A percentile compares a stretch with the other conserved stretches of the same genome.
These are phyloP conservation scores for Ailuropoda melanoleuca DNA, from an alignment of 2,113 vertebrate genomes.

Conservation along the genomic window DNA sequence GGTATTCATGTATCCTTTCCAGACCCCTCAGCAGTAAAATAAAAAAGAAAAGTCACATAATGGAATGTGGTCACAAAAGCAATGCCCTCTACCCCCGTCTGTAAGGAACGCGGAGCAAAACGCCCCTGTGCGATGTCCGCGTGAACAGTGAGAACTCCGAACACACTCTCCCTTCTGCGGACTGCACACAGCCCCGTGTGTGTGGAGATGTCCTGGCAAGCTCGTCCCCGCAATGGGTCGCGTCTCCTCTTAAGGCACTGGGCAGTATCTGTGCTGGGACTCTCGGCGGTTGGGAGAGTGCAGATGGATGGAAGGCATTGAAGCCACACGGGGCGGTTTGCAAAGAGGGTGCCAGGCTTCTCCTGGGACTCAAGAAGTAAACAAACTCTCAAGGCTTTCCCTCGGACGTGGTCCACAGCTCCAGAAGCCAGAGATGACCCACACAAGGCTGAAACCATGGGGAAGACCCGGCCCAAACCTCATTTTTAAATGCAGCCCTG, in stretches of 20 bases:
- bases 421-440: not conserved
- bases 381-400: not conserved
- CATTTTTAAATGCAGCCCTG: conserved; percentile 2
- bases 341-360: conserved; percentile 32
- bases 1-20: not conserved
- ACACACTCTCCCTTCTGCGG: not conserved
- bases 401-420: not conserved
- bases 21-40: conserved; percentile 26
- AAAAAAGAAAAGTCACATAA: conserved; percentile 22
- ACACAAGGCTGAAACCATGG: not conserved
- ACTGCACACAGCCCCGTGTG: not conserved
- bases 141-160: not conserved
- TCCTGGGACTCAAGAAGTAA: conserved; percentile 38
- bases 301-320: not conserved
- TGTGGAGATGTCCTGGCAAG: not conserved
- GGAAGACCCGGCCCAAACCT: not conserved
- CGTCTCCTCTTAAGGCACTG: conserved; percentile 74
- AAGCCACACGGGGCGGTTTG: conserved; percentile 33
- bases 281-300: conserved; percentile 24
- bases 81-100: conserved; percentile 7
- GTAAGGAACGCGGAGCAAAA: conserved; percentile 15
- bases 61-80: conserved; percentile 35
- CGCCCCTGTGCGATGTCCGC: not conserved
- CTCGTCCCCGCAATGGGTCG: not conserved
- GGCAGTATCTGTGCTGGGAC: conserved; percentile 65